These are phyloP conservation scores for Diaprepes abbreviatus DNA, from an alignment of 2,888 invertebrate species.

Conservation along the genomic window DNA sequence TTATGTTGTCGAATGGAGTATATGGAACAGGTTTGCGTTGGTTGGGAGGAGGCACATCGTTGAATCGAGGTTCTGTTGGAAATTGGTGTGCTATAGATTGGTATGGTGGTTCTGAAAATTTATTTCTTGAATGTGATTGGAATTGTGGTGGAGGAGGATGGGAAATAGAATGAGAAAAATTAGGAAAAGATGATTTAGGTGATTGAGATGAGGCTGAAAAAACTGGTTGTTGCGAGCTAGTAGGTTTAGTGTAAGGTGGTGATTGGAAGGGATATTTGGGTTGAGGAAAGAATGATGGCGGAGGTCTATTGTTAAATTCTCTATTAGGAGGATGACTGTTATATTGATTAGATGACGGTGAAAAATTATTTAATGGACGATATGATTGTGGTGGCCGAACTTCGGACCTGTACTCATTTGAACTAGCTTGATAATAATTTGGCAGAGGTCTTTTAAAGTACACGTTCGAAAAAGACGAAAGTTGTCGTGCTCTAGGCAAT, in stretches of 20 bases:
- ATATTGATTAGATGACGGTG: constrained; percentile 41
- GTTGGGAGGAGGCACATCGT: constrained; percentile 38
- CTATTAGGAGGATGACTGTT: constrained; percentile 45
- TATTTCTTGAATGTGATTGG: constrained; percentile 30
- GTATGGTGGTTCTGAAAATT: constrained; percentile 42
- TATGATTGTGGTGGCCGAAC: constrained; percentile 70
- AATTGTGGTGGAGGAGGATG: constrained; percentile 49
- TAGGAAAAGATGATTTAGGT: constrained; percentile 54
- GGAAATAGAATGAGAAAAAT: constrained; percentile 45
- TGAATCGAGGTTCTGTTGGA: constrained; percentile 54
- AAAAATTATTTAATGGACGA: constrained; percentile 67
- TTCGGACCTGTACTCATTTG: constrained; percentile 55
- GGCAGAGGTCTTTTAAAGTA: constrained; percentile 55
- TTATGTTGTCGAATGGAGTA: constrained; percentile 47
- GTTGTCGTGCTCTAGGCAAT: constrained; percentile 57
- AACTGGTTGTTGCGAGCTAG: constrained; percentile 66
- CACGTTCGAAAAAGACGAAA: constrained; percentile 57
- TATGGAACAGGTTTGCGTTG: constrained; percentile 50
- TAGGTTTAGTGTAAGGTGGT: constrained; percentile 53
- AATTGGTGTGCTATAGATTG: constrained; percentile 22
- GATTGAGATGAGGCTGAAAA: constrained; percentile 67
- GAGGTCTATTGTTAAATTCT: constrained; percentile 47
- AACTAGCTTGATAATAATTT: constrained; percentile 50
- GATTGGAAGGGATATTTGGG: constrained; percentile 52
- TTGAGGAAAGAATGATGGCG: constrained; percentile 62